phyloP scores from a whole-genome alignment of 37 sponge, comb jelly and placozoan species.

The Axinella damicornis region DNA sequence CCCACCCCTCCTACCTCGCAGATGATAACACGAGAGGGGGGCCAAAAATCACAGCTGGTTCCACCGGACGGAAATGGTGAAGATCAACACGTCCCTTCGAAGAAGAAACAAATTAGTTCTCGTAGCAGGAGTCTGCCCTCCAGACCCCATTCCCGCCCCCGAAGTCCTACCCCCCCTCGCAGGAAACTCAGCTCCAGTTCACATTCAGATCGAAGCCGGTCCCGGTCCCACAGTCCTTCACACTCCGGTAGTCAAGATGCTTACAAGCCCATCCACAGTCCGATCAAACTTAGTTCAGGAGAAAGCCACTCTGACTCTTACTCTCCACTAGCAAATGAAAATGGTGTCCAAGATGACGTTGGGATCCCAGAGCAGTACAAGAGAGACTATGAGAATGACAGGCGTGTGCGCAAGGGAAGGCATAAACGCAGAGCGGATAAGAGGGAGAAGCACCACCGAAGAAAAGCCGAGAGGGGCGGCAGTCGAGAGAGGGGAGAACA shows the following conservation, averaged over 20 bases:
- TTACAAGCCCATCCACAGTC: constrained; percentile 49
- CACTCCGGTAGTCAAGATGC: background rate
- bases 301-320: constrained; percentile 5
- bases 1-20: too few relatives aligned
- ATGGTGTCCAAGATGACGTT: constrained; percentile 16
- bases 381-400: constrained; percentile 13
- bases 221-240: background rate
- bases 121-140: background rate
- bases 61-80: too few relatives aligned
- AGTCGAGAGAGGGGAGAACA: background rate
- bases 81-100: too few relatives aligned
- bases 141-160: background rate
- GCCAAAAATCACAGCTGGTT: too few relatives aligned
- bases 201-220: background rate
- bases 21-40: too few relatives aligned
- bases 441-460: constrained; percentile 20
- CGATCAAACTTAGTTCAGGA: constrained; percentile 32
- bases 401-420: background rate
- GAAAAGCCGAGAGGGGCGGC: background rate
- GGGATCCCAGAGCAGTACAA: constrained; percentile 31
- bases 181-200: background rate
- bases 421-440: background rate
- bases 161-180: background rate
- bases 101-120: too few relatives aligned
- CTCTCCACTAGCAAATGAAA: constrained; percentile 4